Percentiles rank a stretch among this genome's conserved stretches.
phyloP scores from a whole-genome alignment of 2,888 invertebrate species.

The Willowsia nigromaculata region DNA sequence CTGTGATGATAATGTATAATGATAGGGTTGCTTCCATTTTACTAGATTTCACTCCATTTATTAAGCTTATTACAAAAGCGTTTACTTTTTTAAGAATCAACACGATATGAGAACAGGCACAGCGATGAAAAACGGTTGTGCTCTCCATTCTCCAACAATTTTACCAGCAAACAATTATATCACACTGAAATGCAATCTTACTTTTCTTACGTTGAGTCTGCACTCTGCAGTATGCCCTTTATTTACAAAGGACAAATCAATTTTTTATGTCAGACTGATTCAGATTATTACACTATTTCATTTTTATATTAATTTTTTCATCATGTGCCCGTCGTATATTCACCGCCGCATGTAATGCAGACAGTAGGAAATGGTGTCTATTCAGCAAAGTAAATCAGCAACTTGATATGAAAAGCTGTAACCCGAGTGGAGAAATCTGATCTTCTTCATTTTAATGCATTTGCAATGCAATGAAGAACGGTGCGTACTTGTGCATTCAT shows the following conservation, averaged over 20 bases:
- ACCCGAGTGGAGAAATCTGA: slow-evolving; percentile 56
- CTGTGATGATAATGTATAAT: slow-evolving; percentile 17
- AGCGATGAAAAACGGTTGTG: too few relatives aligned
- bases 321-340: neutral
- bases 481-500: slow-evolving; percentile 56
- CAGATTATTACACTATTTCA: too few relatives aligned
- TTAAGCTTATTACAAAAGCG: slow-evolving; percentile 33
- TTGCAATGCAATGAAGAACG: slow-evolving; percentile 11
- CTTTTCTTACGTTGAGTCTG: too few relatives aligned
- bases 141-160: too few relatives aligned
- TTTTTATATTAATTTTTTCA: slow-evolving; percentile 4
- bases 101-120: too few relatives aligned
- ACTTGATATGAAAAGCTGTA: slow-evolving; percentile 44
- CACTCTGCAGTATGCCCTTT: too few relatives aligned
- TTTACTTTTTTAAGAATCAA: neutral
- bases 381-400: slow-evolving; percentile 58
- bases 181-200: too few relatives aligned
- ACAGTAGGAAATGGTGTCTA: neutral
- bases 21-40: slow-evolving; percentile 38
- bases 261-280: too few relatives aligned
- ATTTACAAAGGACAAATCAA: too few relatives aligned
- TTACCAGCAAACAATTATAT: too few relatives aligned
- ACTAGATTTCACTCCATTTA: slow-evolving; percentile 23
- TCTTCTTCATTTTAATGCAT: neutral
- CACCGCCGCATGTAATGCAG: neutral